These are phyloP conservation scores for Hippocampus mohnikei DNA, from an alignment of 2,113 vertebrate genomes.

Conservation along the genomic window DNA sequence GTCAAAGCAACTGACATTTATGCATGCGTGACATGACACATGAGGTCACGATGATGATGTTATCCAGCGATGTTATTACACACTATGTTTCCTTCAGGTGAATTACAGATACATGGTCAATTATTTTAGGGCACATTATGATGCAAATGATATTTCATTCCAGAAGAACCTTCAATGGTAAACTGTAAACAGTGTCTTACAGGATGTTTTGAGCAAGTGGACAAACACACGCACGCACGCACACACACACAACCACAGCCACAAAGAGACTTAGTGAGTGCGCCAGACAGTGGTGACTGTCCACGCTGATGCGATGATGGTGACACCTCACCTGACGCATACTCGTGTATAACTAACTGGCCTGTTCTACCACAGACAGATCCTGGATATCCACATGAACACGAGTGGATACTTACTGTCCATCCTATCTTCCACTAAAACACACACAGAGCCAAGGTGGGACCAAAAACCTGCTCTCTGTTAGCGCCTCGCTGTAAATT, in stretches of 20 bases:
- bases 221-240: too few relatives aligned
- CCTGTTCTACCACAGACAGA: conserved; percentile 54
- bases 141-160: conserved; percentile 5
- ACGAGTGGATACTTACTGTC: conserved; percentile 10
- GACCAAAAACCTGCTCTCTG: conserved; percentile 50
- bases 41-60: conserved; percentile 8
- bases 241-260: not conserved
- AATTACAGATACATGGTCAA: conserved; percentile 7
- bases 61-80: conserved; percentile 11
- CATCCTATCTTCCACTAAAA: conserved; percentile 1
- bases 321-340: conserved; percentile 56
- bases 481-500: conserved; percentile 47
- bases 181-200: conserved; percentile 11
- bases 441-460: conserved; percentile 8
- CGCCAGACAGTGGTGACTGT: conserved; percentile 26
- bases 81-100: not conserved
- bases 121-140: conserved; percentile 12
- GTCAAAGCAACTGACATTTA: conserved; percentile 25
- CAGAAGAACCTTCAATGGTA: not conserved
- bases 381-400: conserved; percentile 20
- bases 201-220: conserved; percentile 18
- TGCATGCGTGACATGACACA: conserved; percentile 20
- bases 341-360: conserved; percentile 14
- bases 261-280: too few relatives aligned
- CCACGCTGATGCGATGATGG: conserved; percentile 52